These are phyloP conservation scores for Trialeurodes vaporariorum DNA, from an alignment of 1,140 invertebrate genomes.

Conservation along the genomic window DNA sequence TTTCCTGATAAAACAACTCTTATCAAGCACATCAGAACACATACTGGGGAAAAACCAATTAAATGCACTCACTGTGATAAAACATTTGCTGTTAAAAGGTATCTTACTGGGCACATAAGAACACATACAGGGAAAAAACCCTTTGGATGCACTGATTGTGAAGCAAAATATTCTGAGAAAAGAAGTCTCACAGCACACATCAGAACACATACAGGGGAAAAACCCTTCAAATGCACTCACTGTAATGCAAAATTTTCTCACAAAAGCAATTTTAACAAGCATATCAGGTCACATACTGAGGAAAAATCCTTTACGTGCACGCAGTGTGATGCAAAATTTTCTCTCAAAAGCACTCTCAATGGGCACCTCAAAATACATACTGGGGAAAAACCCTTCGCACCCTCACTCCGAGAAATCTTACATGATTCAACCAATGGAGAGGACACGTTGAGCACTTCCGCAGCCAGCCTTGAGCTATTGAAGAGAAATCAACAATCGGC, in stretches of 20 bases:
- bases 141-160: slow-evolving; percentile 9
- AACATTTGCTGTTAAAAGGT: slow-evolving; percentile 9
- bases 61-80: slow-evolving; percentile 29
- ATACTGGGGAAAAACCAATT: slow-evolving; percentile 21
- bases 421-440: no score
- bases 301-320: slow-evolving; percentile 36
- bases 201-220: slow-evolving; percentile 28
- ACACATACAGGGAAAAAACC: slow-evolving; percentile 8
- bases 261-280: slow-evolving; percentile 37
- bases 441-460: no score
- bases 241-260: slow-evolving; percentile 38
- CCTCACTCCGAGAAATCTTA: no score
- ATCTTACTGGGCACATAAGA: slow-evolving; percentile 7
- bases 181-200: neutral
- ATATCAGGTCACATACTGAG: slow-evolving; percentile 33
- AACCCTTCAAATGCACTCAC: slow-evolving; percentile 35
- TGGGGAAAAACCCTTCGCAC: slow-evolving; percentile 54
- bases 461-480: no score
- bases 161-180: slow-evolving; percentile 2
- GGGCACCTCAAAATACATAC: slow-evolving; percentile 43
- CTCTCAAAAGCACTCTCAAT: slow-evolving; percentile 37
- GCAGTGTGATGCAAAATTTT: slow-evolving; percentile 36
- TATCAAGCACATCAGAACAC: slow-evolving; percentile 9
- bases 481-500: no score
- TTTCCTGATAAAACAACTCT: slow-evolving; percentile 12